Conservation (phyloP, 64 coral and sea anemone genomes). For the Catalaphyllia jardinei region DNA sequence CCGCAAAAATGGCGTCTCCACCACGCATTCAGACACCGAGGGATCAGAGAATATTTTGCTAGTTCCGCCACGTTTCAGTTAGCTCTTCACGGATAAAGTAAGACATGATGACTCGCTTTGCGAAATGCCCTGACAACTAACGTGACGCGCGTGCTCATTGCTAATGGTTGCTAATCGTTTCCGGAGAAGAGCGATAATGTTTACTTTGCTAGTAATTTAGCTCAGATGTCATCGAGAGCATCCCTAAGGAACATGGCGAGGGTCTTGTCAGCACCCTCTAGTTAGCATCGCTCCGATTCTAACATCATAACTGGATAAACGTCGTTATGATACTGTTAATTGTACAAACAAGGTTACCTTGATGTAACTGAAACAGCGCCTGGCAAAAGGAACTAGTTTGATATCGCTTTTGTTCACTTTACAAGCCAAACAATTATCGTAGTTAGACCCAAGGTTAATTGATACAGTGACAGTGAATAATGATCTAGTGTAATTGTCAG, state of each 20-base stretch:
- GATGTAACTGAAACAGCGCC: background rate
- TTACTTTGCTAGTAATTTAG: background rate
- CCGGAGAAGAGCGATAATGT: constrained; percentile 5
- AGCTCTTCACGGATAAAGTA: background rate
- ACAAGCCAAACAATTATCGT: too few species aligned
- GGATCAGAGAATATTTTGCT: too few species aligned
- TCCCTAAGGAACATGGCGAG: background rate
- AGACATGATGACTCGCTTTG: background rate
- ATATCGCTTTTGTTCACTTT: background rate
- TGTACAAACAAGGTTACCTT: background rate
- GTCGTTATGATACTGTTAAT: background rate
- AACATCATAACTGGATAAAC: background rate
- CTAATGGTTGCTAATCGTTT: constrained; percentile 27
- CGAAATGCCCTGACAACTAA: background rate
- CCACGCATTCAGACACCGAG: background rate
- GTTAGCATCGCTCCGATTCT: background rate
- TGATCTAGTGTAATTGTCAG: too few species aligned
- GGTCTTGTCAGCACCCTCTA: constrained; percentile 3
- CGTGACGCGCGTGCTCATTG: background rate
- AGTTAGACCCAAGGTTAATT: too few species aligned
- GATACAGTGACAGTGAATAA: too few species aligned
- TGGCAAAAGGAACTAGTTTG: background rate
- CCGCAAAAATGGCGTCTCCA: background rate
- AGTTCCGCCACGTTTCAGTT: background rate
- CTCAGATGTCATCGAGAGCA: constrained; percentile 15